These are phyloP conservation scores for Hofmannophila pseudospretella DNA, from an alignment of 2,888 invertebrate genomes.

Conservation along the genomic window DNA sequence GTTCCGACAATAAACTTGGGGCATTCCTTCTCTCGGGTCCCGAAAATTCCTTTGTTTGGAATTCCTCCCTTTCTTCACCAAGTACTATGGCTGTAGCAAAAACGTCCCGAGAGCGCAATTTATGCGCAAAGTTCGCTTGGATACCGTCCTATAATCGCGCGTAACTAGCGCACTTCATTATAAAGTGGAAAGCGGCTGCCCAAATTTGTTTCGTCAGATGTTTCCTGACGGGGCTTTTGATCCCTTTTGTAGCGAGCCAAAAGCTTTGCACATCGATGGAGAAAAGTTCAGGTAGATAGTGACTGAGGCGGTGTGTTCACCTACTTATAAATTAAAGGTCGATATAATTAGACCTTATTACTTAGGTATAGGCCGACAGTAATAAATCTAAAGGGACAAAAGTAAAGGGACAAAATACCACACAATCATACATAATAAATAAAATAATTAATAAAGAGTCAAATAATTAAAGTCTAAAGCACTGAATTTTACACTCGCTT, in stretches of 20 bases:
- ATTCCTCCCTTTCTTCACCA: conserved; percentile 19
- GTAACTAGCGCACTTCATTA: conserved; percentile 31
- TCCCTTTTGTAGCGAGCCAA: conserved; percentile 3
- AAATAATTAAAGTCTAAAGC: too few species aligned
- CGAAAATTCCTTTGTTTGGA: conserved; percentile 27
- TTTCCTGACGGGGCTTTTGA: conserved; percentile 15
- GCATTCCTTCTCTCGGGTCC: conserved; percentile 7
- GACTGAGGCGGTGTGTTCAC: not conserved
- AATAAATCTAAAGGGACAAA: too few species aligned
- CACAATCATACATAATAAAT: too few species aligned
- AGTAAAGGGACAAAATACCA: too few species aligned
- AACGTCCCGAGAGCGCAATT: conserved; percentile 28
- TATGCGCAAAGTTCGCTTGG: conserved; percentile 31
- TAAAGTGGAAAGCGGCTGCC: conserved; percentile 16
- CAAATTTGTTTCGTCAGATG: conserved; percentile 17
- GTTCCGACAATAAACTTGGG: conserved; percentile 6
- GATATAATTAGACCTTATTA: too few species aligned
- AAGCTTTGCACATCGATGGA: not conserved
- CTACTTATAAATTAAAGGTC: too few species aligned
- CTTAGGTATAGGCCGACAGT: too few species aligned
- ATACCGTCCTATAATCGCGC: conserved; percentile 18
- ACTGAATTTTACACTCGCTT: too few species aligned
- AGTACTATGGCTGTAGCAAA: conserved; percentile 17
- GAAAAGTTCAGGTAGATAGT: not conserved
- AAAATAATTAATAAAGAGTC: too few species aligned